Evolutionary conservation across 2,888 invertebrate species (phyloP), one percentile per base, ranked within the genome.

Genomic region (Phoronis australis): DNA sequence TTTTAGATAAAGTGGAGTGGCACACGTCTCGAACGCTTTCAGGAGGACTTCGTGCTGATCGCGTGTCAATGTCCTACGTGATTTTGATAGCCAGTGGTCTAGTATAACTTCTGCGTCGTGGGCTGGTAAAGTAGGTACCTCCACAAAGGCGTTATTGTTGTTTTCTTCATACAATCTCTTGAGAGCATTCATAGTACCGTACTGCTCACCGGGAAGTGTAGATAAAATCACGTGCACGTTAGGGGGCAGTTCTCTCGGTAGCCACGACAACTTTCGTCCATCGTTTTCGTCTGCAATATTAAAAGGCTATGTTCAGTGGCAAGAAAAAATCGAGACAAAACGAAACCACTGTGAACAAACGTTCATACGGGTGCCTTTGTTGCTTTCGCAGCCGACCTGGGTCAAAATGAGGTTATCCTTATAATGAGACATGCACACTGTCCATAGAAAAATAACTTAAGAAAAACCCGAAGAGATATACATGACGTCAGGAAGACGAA

Each of bases 181-280:
- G 25, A 64, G 45, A 18, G 57, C 51, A n/a, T 55, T 60, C 39
- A 66, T 56, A 35, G 63, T 63, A 9, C 61, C 63, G 26, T 52
- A 60, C 40, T 58, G 60, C 21, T 71, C 68, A 35, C 68, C 66
- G 3, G 68, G 55, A 9, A 62, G 48, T 4, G 68, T 71, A 24
- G 72, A 69, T 1, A 74, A 57, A 22, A 91, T 83, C 64, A 91
- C 78, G 78, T 88, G 88, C 45, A 87, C 85, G 68, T 87, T 83
- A 47, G 83, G 81, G 3, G 88, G 88, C 56, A 90, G 78, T 43
- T 83, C 82, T 46, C 81, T 80, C 4, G 90, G 89, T 59, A 91
- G 79, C 91, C 91, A 91, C 54, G 84, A 80, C 35, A 87, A 80
- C 53, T 83, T 83, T 20, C 82, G 79, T 52, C 84, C 80, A 46